Conservation (phyloP, 1,140 invertebrate species). For the Agrilus planipennis region DNA sequence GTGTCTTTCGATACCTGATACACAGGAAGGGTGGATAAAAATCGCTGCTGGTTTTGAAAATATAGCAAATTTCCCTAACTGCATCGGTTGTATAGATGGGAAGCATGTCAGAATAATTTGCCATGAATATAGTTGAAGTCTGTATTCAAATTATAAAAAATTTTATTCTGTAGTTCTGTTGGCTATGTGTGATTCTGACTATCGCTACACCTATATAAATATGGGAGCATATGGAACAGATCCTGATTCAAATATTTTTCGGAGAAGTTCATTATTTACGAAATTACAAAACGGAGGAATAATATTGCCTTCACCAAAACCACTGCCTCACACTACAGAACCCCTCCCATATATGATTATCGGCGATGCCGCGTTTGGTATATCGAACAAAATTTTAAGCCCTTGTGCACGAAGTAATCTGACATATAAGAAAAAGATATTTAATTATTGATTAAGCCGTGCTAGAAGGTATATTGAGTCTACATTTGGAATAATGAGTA, state of each 20-base stretch:
- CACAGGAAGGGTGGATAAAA: slow-evolving; percentile 12
- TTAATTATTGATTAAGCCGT: slow-evolving; percentile 35
- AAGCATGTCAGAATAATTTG: slow-evolving; percentile 32
- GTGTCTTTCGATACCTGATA: slow-evolving; percentile 11
- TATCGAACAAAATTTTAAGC: slow-evolving; percentile 22
- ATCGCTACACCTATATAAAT: slow-evolving; percentile 29
- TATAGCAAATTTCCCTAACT: slow-evolving; percentile 27
- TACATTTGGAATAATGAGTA: slow-evolving; percentile 23
- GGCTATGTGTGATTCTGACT: slow-evolving; percentile 30
- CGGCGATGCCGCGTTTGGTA: slow-evolving; percentile 22
- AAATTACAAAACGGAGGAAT: slow-evolving; percentile 11
- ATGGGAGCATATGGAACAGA: slow-evolving; percentile 33
- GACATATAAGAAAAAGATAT: slow-evolving; percentile 26
- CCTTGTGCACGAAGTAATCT: slow-evolving; percentile 31
- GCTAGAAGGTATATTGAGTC: slow-evolving; percentile 35
- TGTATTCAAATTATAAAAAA: slow-evolving; percentile 26
- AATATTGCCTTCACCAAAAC: slow-evolving; percentile 12
- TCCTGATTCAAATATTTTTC: slow-evolving; percentile 31
- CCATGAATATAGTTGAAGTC: slow-evolving; percentile 23
- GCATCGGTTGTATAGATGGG: slow-evolving; percentile 29
- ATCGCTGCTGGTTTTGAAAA: slow-evolving; percentile 7
- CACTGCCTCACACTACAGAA: slow-evolving; percentile 13
- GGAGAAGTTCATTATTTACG: slow-evolving; percentile 21
- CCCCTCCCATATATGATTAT: slow-evolving; percentile 22
- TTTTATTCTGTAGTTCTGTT: slow-evolving; percentile 32